Conservation (phyloP, 2,113 vertebrate genomes). For the Vulpes lagopus region DNA sequence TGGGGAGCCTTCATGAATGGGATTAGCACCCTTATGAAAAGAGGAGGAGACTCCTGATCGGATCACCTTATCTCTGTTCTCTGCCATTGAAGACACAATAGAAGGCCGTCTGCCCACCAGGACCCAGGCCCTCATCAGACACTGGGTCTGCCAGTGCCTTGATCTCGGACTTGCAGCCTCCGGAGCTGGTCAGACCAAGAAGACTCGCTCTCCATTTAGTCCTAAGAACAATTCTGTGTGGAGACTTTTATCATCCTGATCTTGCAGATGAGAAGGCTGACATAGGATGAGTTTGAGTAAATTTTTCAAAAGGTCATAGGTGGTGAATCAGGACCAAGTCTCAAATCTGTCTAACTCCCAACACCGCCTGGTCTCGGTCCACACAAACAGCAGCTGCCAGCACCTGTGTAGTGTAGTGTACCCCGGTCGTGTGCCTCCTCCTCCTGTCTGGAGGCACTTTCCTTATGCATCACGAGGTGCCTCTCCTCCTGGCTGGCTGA, state of each 20-base stretch:
- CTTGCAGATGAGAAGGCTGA: background rate
- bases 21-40: too few species aligned
- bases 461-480: fast-evolving
- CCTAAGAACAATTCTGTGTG: background rate
- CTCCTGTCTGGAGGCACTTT: background rate
- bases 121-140: background rate
- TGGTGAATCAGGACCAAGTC: background rate
- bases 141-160: background rate
- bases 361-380: background rate
- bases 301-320: background rate
- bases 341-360: background rate
- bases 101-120: background rate
- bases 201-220: too few species aligned
- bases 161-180: background rate
- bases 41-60: fast-evolving
- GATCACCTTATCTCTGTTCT: background rate
- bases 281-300: background rate
- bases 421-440: background rate
- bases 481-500: background rate
- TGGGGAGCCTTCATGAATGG: background rate
- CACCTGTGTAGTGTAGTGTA: fast-evolving
- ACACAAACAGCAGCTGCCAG: background rate
- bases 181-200: too few species aligned
- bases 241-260: background rate
- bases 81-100: background rate